These are phyloP conservation scores for Pocota personata DNA, from an alignment of 2,888 invertebrate species.

Conservation along the genomic window DNA sequence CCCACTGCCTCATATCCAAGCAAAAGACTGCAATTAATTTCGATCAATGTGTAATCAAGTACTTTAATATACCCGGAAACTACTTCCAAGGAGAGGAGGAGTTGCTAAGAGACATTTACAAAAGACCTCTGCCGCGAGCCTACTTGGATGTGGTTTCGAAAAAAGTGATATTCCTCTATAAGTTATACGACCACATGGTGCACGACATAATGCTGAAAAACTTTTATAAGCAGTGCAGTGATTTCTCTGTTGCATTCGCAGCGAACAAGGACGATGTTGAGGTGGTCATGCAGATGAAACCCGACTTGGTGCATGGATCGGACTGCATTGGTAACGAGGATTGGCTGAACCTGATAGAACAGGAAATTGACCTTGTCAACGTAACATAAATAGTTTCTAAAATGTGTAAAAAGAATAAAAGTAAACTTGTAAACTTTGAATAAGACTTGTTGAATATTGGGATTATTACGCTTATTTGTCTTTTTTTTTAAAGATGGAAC, in stretches of 20 bases:
- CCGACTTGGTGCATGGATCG: conserved; percentile 71
- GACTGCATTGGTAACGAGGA: conserved; percentile 72
- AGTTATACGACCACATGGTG: conserved; percentile 77
- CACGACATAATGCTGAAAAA: conserved; percentile 76
- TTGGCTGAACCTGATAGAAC: conserved; percentile 69
- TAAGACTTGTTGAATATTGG: background rate
- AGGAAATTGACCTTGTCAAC: background rate
- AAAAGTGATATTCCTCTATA: conserved; percentile 75
- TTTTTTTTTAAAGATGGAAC: background rate
- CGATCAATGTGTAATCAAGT: conserved; percentile 70
- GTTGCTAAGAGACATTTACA: conserved; percentile 23
- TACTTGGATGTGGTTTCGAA: conserved; percentile 74
- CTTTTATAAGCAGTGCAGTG: conserved; percentile 76
- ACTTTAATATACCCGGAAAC: conserved; percentile 74
- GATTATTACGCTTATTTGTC: background rate
- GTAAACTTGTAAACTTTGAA: background rate
- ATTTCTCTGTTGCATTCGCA: conserved; percentile 75
- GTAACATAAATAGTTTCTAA: background rate
- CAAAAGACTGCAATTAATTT: conserved; percentile 70
- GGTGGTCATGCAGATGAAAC: conserved; percentile 76
- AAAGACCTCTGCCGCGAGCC: conserved; percentile 74
- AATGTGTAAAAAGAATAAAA: background rate
- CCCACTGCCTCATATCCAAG: conserved; percentile 75
- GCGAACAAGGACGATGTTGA: conserved; percentile 75
- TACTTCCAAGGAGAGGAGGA: conserved; percentile 71